Base-by-base conservation (phyloP, 2,888 invertebrate genomes). In the Toxonevra muliebris region DNA sequence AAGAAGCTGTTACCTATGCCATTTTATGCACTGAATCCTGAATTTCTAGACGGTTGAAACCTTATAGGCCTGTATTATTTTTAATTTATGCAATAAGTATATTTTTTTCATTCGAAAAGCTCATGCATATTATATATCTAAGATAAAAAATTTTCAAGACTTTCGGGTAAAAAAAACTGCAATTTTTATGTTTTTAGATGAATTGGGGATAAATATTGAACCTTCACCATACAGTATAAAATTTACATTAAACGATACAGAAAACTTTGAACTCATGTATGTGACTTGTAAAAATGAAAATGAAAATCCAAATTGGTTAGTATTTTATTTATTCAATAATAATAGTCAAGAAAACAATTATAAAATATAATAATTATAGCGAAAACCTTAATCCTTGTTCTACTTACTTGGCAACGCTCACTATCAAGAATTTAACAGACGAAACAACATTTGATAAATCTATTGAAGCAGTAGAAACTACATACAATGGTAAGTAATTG, bases 341-440 rank as follows among this genome's bases (percentile, higher is more conserved):
- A 48, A 48, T n/a, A 5, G 5, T 11, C 13, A 48, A 13, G 13
- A 48, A 11, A 13, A 5, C 11, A 48, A 15, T n/a, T 15, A 11
- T 15, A 48, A 48, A 5, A 13, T 13, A 13, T 48, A 48, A 48
- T 10, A n/a, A 15, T 48, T 48, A 11, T 7, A 84, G 83, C 70
- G 76, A 78, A 67, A 71, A 74, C 7, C 74, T 84, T n/a, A 74
- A 79, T 20, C 82, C 84, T 3, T 84, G 84, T 61, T 77, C 82
- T 2, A 62, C 63, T 2, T 84, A 84, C 58, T 55, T 73, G n/a
- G 74, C 71, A 20, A 70, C 73, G 10, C 54, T 82, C 11, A 72
- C 58, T 3, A 67, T 84, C 11, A 73, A 71, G n/a, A 67, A 30
- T 7, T 54, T 60, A 8, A 64, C 72, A 42, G 54, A 66, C 71